Evolutionary conservation across 2,113 vertebrate species (phyloP).

Genomic region (Pseudolaguvia tuberculata): DNA sequence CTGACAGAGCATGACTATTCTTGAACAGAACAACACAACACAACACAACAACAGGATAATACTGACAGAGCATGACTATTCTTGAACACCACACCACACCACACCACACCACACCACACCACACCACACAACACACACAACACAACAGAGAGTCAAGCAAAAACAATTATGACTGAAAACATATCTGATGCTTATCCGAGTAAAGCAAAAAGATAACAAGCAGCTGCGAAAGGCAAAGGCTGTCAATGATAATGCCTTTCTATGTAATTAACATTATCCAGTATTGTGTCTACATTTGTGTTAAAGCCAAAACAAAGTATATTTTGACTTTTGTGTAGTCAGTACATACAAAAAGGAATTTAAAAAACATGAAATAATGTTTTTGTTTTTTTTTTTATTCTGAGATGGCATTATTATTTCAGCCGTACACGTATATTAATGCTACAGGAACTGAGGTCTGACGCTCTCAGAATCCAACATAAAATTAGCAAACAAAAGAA

Average conservation of each 20-base stretch:
- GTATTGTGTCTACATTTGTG: background rate
- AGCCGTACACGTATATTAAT: background rate
- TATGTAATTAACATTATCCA: background rate
- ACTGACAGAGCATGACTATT: background rate
- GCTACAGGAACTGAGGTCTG: background rate
- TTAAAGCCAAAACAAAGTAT: background rate
- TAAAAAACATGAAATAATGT: background rate
- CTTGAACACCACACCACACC: background rate
- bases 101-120: too few relatives aligned
- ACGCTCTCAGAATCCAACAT: constrained; percentile 8
- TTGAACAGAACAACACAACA: background rate
- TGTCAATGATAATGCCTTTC: constrained; percentile 15
- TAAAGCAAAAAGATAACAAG: background rate
- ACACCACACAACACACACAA: too few relatives aligned
- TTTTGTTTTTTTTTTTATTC: background rate
- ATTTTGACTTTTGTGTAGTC: background rate
- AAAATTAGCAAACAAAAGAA: constrained; percentile 19
- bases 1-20: background rate
- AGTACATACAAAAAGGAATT: background rate
- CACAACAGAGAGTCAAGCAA: too few relatives aligned
- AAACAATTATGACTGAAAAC: background rate
- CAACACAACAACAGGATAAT: background rate
- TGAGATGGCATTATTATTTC: constrained; percentile 1
- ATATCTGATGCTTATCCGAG: background rate
- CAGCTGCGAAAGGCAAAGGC: background rate